Evolutionary conservation across 2,888 invertebrate genomes (phyloP).

Genomic region (Drosophila kanekoi): DNA sequence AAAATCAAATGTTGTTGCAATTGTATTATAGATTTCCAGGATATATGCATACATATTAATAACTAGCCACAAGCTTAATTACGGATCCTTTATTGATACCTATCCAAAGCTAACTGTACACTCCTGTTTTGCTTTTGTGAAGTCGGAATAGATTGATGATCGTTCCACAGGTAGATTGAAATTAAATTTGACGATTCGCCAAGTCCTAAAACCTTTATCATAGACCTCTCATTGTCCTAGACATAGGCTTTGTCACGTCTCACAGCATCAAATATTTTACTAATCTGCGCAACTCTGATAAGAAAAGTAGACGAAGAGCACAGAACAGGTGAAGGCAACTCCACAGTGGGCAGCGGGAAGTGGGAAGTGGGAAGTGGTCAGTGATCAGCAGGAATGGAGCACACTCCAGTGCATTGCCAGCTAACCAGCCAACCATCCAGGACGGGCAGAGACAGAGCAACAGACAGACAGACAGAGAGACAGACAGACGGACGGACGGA

Average conservation of each 20-base stretch:
- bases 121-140: not conserved
- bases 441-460: not conserved
- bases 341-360: too few relatives aligned
- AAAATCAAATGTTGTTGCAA: too few relatives aligned
- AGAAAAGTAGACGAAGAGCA: constrained; percentile 18
- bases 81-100: too few relatives aligned
- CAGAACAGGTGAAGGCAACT: not conserved
- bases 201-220: not conserved
- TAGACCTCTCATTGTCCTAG: not conserved
- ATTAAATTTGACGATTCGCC: not conserved
- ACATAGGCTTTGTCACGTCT: not conserved
- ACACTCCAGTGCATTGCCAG: constrained; percentile 28
- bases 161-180: not conserved
- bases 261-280: constrained; percentile 13
- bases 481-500: constrained; percentile 1
- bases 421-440: constrained; percentile 2
- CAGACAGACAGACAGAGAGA: constrained; percentile 5
- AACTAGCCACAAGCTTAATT: too few relatives aligned
- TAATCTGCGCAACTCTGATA: constrained; percentile 41
- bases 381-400: constrained; percentile 9
- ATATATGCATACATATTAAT: too few relatives aligned
- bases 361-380: not conserved
- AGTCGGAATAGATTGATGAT: not conserved
- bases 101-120: not conserved
- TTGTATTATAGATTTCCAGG: too few relatives aligned